These are phyloP conservation scores for Perognathus longimembris DNA, from an alignment of 2,113 vertebrate genomes.

Conservation along the genomic window DNA sequence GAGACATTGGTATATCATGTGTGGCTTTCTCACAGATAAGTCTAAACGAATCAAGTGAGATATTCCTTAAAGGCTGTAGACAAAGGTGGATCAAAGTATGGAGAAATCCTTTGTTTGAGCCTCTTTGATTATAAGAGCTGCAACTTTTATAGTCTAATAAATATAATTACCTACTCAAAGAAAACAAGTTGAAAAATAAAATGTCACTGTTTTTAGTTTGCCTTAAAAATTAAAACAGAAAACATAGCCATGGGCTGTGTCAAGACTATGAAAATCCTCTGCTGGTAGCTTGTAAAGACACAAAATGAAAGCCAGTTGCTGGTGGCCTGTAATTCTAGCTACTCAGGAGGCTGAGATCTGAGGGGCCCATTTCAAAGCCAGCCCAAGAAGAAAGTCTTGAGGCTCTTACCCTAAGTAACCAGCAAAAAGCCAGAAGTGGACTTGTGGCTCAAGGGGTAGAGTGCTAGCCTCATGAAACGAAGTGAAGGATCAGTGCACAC, in stretches of 20 bases:
- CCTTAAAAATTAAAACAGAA: conserved; percentile 11
- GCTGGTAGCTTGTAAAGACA: not conserved
- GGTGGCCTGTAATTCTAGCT: no score
- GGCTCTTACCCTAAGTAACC: no score
- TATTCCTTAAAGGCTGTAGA: not conserved
- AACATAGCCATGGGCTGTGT: not conserved
- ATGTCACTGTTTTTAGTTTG: not conserved
- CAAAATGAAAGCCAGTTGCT: not conserved
- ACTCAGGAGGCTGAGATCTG: no score
- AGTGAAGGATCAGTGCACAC: no score
- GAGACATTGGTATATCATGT: not conserved
- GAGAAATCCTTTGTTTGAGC: not conserved
- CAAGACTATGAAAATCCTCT: not conserved
- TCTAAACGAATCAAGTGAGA: not conserved
- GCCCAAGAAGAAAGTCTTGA: no score
- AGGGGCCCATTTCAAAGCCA: no score
- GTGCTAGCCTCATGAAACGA: no score
- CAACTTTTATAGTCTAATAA: not conserved
- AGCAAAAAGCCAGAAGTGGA: no score
- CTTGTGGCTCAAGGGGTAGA: no score
- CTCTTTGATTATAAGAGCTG: not conserved
- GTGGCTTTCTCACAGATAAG: not conserved
- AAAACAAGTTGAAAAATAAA: not conserved
- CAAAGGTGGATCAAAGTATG: not conserved
- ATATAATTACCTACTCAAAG: not conserved